Evolutionary conservation across 2,113 vertebrate species (phyloP).

Genomic region (Pomatostomus ruficeps): DNA sequence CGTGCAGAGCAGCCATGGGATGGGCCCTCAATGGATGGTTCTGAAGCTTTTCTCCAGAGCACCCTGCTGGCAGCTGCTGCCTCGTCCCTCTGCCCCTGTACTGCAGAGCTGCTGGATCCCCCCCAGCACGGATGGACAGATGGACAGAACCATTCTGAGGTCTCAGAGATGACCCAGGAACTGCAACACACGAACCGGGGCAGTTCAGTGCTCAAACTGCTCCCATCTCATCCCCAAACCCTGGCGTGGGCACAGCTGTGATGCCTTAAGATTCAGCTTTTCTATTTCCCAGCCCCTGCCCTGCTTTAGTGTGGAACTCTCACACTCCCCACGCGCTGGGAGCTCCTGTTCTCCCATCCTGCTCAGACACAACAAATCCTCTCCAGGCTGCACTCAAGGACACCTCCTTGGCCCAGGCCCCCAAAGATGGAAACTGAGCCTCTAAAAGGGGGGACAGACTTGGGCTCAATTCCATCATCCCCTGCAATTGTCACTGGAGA

Average conservation of each 20-base stretch:
- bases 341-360: too few species aligned
- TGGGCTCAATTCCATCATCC: too few species aligned
- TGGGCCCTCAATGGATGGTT: not conserved
- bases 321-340: too few species aligned
- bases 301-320: too few species aligned
- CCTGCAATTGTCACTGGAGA: too few species aligned
- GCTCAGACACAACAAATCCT: too few species aligned
- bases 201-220: not conserved
- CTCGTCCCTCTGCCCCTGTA: not conserved
- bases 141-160: not conserved
- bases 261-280: too few species aligned
- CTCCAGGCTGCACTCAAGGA: too few species aligned
- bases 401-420: too few species aligned
- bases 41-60: not conserved
- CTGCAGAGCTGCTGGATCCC: not conserved
- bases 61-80: conserved; percentile 16
- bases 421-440: too few species aligned
- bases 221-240: not conserved
- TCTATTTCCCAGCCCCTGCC: too few species aligned
- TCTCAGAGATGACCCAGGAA: not conserved
- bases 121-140: conserved; percentile 36
- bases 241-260: fast-evolving
- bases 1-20: not conserved
- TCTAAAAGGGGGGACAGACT: too few species aligned
- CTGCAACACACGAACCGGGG: not conserved